Base-by-base conservation (phyloP, 1,140 invertebrate genomes). In the Monomorium pharaonis region DNA sequence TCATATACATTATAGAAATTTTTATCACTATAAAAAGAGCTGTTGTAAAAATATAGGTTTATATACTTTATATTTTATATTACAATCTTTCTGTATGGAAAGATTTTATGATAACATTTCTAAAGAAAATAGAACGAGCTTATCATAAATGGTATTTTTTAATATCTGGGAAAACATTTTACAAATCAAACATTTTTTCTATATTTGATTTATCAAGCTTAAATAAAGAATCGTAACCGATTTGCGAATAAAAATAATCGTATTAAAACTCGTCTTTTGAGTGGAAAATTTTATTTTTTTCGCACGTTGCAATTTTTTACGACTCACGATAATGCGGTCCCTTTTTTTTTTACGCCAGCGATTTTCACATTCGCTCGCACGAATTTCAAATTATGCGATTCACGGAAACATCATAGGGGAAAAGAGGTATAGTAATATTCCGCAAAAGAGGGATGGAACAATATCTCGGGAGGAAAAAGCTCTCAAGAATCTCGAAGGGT, bases 341-440 rank as follows among this genome's bases (percentile, higher is more conserved):
- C 33, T 27, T n/a, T 44, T 56, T 42, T 44, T 42, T 56, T 72
- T 72, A 33, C 14, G 12, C 10, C 12, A 12, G 30, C 30, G 18
- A 56, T 67, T 81, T 21, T 30, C 27, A 58, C 14, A 14, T 58
- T 49, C 42, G 27, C 7, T 62, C 37, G 37, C 65, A 24, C 78
- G 78, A 83, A 74, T 83, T 83, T 72, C 67, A 83, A 72, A 83
- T 83, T 27, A 60, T n/a, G 54, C 49, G 24, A 81, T 42, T n/a
- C 33, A 10, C 0, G 47, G 24, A 54, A 51, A 37, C 33, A 24
- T 80, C n/a, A 37, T 74, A 30, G 14, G 2, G 14, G 18, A 33
- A 81, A 81, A 83, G 24, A 83, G 30, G 33, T 74, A 81, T 72
- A 81, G 51, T 44, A 56, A 81, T 81, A 78, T 76, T 30, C 56